Evolutionary conservation across 2,888 invertebrate genomes (phyloP), one percentile per base, ranked within the genome.

Genomic region (Cheilosia vernalis): DNA sequence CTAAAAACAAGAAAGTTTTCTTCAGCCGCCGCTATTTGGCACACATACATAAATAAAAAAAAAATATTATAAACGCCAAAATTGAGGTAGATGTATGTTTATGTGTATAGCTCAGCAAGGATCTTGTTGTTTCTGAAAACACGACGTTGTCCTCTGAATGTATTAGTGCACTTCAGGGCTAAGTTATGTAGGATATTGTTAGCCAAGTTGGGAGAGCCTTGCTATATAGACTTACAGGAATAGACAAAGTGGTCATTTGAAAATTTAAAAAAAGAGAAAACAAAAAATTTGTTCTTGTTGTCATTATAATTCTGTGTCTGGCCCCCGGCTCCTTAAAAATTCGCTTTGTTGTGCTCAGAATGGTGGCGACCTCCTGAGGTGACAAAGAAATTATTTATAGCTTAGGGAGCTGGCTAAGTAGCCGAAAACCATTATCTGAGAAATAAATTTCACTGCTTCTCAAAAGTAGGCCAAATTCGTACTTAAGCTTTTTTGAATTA

Each of bases 1-100:
- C 58, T 27, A 72, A 72, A 49, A 49, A 56, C 17, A 58, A 66
- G 51, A 61, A 69, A 77, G 47, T 69, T 61, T 77, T 67, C 77
- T 44, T 67, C 13, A 10, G 13, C 13, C 37, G 37, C 37, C 13
- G 37, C 40, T 60, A 4, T 58, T 58, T 77, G 67, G 53, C 69
- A 77, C 27, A 9, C 49, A 69, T 42, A 44, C 44, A 42, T 17
- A 77, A 60, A 67, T 7, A 77, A 69, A 27, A 24, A 67, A 67
- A 67, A 24, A 24, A 3, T 24, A 77, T 77, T 60, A 77, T 77
- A 67, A 67, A 53, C 60, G 67, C 24, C 24, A 15, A 60, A 47
- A 30, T 58, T 56, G 21, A 15, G 33, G 17, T 42, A 27, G 13
- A 10, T 51, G n/a, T 69, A 1, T 47, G 58, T 60, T 58, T 56